Evolutionary conservation across 2,888 invertebrate genomes (phyloP).

Genomic region (Omphaloscelis lunosa): DNA sequence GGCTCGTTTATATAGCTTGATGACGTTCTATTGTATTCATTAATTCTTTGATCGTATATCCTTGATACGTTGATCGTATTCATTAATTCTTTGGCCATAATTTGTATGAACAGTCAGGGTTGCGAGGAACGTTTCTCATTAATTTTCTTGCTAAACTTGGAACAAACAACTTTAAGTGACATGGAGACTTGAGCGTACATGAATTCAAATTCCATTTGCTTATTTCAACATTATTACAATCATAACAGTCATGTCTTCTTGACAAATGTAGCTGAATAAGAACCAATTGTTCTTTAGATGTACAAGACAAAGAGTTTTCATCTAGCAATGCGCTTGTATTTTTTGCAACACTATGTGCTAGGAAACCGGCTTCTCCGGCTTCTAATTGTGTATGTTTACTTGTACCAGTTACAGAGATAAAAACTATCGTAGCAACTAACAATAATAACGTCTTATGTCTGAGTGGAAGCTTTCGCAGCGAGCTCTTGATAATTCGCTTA

Average conservation of each 20-base stretch:
- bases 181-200: conserved; percentile 21
- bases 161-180: conserved; percentile 36
- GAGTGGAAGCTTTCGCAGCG: conserved; percentile 26
- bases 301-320: conserved; percentile 47
- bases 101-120: conserved; percentile 56
- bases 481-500: conserved; percentile 52
- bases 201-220: conserved; percentile 33
- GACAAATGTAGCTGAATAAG: conserved; percentile 2
- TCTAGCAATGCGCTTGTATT: conserved; percentile 28
- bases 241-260: not conserved
- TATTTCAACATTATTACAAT: conserved; percentile 20
- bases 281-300: conserved; percentile 8
- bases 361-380: conserved; percentile 36
- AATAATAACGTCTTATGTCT: conserved; percentile 49
- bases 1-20: conserved; percentile 13
- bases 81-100: conserved; percentile 27
- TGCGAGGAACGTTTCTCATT: conserved; percentile 41
- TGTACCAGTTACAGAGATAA: conserved; percentile 46
- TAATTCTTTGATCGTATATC: conserved; percentile 24
- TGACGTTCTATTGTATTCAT: conserved; percentile 22
- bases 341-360: conserved; percentile 37
- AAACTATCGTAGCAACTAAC: conserved; percentile 46
- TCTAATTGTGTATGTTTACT: conserved; percentile 49
- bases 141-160: conserved; percentile 41
- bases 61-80: no score